Evolutionary conservation across 2,113 vertebrate genomes (phyloP).

Genomic region (Recurvirostra avosetta): DNA sequence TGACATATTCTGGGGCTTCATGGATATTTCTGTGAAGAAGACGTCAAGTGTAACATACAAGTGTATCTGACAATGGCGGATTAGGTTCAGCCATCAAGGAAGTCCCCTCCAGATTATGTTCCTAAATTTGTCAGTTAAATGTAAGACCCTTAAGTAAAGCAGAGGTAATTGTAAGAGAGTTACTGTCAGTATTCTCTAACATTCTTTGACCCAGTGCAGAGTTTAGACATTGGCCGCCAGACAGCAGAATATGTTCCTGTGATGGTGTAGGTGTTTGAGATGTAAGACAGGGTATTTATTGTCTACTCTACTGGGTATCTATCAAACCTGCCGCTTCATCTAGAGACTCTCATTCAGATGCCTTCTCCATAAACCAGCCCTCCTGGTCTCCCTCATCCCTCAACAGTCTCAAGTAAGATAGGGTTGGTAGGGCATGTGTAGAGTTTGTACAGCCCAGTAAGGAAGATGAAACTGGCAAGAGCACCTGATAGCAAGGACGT

Average conservation of each 20-base stretch:
- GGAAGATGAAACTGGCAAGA: neutral
- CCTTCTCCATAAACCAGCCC: neutral
- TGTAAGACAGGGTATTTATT: neutral
- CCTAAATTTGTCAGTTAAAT: neutral
- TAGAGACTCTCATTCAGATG: neutral
- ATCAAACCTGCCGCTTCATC: neutral
- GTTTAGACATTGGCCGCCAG: neutral
- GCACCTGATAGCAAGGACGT: rapidly evolving
- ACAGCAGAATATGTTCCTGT: neutral
- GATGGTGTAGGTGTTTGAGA: neutral
- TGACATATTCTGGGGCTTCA: neutral
- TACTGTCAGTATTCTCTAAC: neutral
- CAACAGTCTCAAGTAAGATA: neutral
- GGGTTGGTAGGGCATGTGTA: neutral
- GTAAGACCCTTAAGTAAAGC: neutral
- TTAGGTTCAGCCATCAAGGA: neutral
- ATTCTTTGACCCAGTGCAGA: neutral
- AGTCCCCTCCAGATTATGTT: neutral
- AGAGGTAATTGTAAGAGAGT: neutral
- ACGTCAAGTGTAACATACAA: neutral
- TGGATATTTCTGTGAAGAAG: neutral
- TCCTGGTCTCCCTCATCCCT: neutral
- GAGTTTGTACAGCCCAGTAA: neutral
- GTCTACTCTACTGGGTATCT: neutral
- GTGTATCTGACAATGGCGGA: neutral